Evolutionary conservation across 2,113 vertebrate species (phyloP).

Genomic region (Microtus montanus): DNA sequence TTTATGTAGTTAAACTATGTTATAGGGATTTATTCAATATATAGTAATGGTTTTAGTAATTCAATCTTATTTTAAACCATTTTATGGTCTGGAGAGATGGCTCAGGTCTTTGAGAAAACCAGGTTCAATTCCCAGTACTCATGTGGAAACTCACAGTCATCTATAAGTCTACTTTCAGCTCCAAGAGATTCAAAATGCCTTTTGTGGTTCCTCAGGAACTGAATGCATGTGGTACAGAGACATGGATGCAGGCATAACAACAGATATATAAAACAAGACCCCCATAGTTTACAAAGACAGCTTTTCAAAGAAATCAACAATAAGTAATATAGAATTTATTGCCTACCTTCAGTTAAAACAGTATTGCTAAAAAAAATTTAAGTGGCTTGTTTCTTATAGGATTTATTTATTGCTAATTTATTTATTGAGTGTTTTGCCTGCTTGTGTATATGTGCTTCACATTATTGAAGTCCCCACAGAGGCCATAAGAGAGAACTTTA

Average conservation of each 20-base stretch:
- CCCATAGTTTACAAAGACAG: neutral
- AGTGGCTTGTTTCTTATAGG: neutral
- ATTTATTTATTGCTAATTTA: neutral
- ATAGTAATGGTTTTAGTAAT: conserved; percentile 25
- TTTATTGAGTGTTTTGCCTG: neutral
- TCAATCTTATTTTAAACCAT: neutral
- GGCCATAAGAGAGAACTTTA: neutral
- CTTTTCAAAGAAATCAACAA: conserved; percentile 34
- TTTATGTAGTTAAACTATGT: conserved; percentile 31
- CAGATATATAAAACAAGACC: neutral
- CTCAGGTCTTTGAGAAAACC: no score
- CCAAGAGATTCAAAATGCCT: neutral
- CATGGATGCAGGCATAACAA: neutral
- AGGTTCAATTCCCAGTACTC: neutral
- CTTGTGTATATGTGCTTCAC: neutral
- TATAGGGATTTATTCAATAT: conserved; percentile 8
- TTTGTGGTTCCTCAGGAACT: neutral
- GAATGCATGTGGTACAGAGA: neutral
- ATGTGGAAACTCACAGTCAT: neutral
- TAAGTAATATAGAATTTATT: neutral
- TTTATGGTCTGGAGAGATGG: neutral
- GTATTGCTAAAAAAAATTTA: conserved; percentile 9
- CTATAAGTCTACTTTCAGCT: neutral
- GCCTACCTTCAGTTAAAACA: conserved; percentile 20
- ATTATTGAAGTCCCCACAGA: neutral